Percentiles rank a stretch among this genome's conserved stretches.
Conservation (phyloP, 2,888 invertebrate species). For the Tetheella fluctuosa region DNA sequence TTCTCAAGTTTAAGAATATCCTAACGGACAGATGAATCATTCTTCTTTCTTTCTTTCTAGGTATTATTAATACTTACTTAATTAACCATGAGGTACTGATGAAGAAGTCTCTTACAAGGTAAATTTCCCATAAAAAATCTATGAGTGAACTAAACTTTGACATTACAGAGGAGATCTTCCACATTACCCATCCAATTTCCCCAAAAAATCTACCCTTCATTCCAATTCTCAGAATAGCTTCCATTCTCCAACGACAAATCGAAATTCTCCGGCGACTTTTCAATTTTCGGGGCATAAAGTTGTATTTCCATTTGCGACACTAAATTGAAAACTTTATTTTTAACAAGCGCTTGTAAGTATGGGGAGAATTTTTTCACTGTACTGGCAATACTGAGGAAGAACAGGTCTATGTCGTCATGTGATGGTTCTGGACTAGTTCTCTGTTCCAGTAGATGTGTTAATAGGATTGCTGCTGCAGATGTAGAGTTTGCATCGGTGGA, state of each 20-base stretch:
- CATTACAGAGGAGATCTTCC: no score
- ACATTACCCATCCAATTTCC: background rate
- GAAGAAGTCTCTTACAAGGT: no score
- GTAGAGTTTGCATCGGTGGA: background rate
- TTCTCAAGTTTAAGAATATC: no score
- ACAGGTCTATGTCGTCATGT: background rate
- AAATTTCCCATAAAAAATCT: no score
- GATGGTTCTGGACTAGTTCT: background rate
- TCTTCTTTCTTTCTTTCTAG: no score
- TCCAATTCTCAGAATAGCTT: background rate
- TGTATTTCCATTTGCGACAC: conserved; percentile 2
- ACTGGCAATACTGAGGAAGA: background rate
- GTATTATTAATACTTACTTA: no score
- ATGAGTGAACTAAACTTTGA: no score
- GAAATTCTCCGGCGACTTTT: background rate
- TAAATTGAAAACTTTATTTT: conserved; percentile 1
- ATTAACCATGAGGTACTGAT: no score
- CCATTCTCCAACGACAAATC: background rate
- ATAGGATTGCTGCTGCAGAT: background rate
- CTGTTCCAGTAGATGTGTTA: background rate
- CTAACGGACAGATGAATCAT: no score
- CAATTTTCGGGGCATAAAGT: background rate
- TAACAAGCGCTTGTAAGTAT: background rate
- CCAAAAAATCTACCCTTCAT: background rate
- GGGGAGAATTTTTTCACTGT: background rate